Base-by-base conservation (phyloP, 2,113 vertebrate species). In the Leptodactylus fuscus region DNA sequence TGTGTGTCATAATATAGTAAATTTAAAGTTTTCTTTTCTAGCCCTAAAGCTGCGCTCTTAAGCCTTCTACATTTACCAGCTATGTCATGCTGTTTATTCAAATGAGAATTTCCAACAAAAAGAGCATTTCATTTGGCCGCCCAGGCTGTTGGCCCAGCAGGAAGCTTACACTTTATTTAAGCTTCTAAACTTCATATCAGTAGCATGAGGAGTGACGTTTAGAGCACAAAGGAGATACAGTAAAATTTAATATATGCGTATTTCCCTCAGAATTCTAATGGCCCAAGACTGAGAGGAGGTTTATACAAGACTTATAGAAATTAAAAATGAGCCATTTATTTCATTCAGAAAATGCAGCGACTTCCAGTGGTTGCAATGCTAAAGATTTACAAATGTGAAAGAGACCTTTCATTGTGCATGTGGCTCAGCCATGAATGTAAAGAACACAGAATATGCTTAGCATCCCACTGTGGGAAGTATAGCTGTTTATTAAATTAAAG, bases 331-430 rank as follows among this genome's bases (percentile, higher is more conserved):
- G 91, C 46, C 92, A 90, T 90, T 95, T 91, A 92, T 90, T 93
- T 91, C 91, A 90, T 92, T 94, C 93, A 94, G 90, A 90, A 91
- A 91, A 90, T 83, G 87, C 91, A 89, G 90, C 92, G 92, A 92
- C 93, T 94, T 92, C 91, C 89, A 91, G 76, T 86, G 86, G 91
- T 85, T 87, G 88, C 38, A 82, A 81, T 70, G 88, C 89, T 87
- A 88, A 87, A 88, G 86, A 89, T 87, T 81, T 89, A 86, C 32
- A 80, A 88, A 90, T 92, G 90, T 94, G 91, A 95, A 94, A 94
- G 89, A 88, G 88, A 89, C 86, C 93, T 94, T 95, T 95, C 90
- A 94, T 92, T 91, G 88, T 90, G 88, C 91, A 91, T 91, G 93
- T 93, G 92, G 91, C 88, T 13, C 87, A 87, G 87, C 89, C 88